Evolutionary conservation across 2,888 invertebrate genomes (phyloP).

Genomic region (Polietes domitor): DNA sequence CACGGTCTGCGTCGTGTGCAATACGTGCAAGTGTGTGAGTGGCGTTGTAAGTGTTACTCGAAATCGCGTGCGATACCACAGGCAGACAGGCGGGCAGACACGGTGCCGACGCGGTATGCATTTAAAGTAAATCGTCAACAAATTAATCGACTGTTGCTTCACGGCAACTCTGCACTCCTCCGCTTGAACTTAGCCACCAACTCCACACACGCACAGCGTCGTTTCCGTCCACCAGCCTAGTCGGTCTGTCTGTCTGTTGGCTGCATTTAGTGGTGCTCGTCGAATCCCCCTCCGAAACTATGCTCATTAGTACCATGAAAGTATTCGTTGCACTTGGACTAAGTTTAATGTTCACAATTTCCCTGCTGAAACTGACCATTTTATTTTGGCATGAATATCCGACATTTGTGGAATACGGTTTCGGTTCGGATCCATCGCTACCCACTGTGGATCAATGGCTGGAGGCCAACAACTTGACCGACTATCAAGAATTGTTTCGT

Average conservation of each 20-base stretch:
- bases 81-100: constrained; percentile 9
- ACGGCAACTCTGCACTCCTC: constrained; percentile 14
- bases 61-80: constrained; percentile 47
- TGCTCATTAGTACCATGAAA: constrained; percentile 80
- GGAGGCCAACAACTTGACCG: constrained; percentile 86
- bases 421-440: constrained; percentile 81
- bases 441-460: constrained; percentile 87
- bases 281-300: constrained; percentile 71
- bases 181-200: neutral
- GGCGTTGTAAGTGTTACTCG: neutral
- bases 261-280: neutral
- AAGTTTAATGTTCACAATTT: constrained; percentile 81
- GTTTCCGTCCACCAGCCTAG: neutral
- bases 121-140: constrained; percentile 16
- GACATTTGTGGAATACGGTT: constrained; percentile 58
- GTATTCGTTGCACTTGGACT: constrained; percentile 81
- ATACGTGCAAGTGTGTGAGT: neutral
- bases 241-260: neutral
- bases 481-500: constrained; percentile 86
- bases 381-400: constrained; percentile 80
- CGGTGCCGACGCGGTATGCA: constrained; percentile 44
- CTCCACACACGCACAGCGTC: too few relatives aligned
- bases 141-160: constrained; percentile 56
- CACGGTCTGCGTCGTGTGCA: neutral
- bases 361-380: constrained; percentile 81